These are phyloP conservation scores for Siderastrea radians DNA, from an alignment of 92 coral and sea anemone species.

Conservation along the genomic window DNA sequence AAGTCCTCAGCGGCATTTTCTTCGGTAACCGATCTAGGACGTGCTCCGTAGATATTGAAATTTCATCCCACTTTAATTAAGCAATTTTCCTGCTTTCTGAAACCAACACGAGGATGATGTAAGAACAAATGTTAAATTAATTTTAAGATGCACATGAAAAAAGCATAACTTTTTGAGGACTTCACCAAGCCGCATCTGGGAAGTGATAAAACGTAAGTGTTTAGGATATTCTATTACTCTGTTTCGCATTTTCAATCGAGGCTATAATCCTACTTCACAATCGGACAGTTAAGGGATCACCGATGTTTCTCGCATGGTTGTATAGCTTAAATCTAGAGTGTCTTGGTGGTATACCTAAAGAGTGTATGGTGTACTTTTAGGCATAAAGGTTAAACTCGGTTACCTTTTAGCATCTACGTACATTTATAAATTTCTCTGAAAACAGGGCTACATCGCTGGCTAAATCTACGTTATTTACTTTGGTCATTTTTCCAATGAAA, in stretches of 20 bases:
- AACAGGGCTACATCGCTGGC: neutral
- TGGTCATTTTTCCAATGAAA: neutral
- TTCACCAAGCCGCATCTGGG: too few species aligned
- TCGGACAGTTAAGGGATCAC: neutral
- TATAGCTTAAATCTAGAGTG: too few species aligned
- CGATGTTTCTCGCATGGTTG: neutral
- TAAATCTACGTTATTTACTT: neutral
- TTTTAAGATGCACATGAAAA: too few species aligned
- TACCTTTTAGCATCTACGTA: neutral
- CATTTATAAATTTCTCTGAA: neutral
- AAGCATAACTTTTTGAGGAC: too few species aligned
- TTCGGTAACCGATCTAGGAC: neutral
- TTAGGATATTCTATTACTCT: too few species aligned
- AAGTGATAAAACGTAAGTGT: too few species aligned
- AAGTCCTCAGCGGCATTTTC: neutral
- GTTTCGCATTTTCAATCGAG: too few species aligned
- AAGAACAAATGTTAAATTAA: too few species aligned
- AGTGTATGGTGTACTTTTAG: neutral
- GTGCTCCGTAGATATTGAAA: neutral
- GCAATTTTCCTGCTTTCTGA: neutral
- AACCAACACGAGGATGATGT: neutral
- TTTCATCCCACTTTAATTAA: neutral
- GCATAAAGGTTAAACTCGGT: neutral
- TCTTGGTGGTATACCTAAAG: neutral
- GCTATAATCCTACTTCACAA: too few species aligned